Base-by-base conservation (phyloP, 2,888 invertebrate species). In the Biston betularia region DNA sequence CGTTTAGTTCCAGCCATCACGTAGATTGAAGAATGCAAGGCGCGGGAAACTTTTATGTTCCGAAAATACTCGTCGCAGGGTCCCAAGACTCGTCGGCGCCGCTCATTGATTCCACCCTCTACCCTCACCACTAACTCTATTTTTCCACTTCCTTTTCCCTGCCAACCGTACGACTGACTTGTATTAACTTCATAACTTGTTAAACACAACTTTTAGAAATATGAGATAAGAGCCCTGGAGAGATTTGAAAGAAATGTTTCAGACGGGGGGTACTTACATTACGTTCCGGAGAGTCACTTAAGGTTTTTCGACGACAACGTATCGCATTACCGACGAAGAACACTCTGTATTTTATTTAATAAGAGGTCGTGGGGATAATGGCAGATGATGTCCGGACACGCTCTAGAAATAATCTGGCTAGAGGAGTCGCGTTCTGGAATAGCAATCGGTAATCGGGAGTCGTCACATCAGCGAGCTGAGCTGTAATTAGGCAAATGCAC, bases 401-500 rank as follows among this genome's bases (percentile, higher is more conserved):
- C 72, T 72, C 75, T 79, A 74, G 79, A 84, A 81, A 80, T 84
- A 82, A 86, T 82, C 80, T 75, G 71, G 81, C 83, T 81, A 78
- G 79, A 81, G 80, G 79, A 82, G 80, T 83, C 82, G 82, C 84
- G 81, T 86, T 75, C 67, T 65, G 78, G 83, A 87, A 89, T 88
- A 88, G 86, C 84, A 84, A 80, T 84, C 78, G 77, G 86, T 86
- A 89, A 90, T 91, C 87, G 87, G 79, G 80, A 88, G 89, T 89
- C 88, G 90, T 91, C 88, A 88, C 88, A 58, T 67, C 59, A 87
- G 88, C 85, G 88, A 90, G 82, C 87, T 85, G 84, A 86, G 86
- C 79, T 83, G 89, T 91, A 92, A 92, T 91, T 92, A 92, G 88
- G 85, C 83, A 92, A 93, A 92, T 93, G 90, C 90, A 90, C 86